These are phyloP conservation scores for Crambe crambe DNA, from an alignment of 37 sponge, comb jelly and placozoan genomes.

Conservation along the genomic window DNA sequence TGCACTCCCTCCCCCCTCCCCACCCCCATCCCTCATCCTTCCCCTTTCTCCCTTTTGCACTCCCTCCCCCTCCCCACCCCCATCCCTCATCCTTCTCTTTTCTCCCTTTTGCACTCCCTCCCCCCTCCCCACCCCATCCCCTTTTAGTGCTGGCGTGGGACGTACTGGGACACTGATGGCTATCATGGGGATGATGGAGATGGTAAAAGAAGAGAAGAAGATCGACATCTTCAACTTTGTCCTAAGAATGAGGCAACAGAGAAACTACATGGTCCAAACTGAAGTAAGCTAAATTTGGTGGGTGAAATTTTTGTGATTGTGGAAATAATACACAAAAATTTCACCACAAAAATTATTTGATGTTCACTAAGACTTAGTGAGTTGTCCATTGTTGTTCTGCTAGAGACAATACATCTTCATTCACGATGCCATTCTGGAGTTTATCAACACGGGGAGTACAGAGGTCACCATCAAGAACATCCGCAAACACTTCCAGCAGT, in stretches of 20 bases:
- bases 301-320: no score
- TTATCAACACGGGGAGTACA: conserved; percentile 53
- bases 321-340: no score
- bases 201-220: conserved; percentile 64
- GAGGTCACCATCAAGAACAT: conserved; percentile 43
- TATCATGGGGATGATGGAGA: conserved; percentile 63
- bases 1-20: background rate
- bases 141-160: conserved; percentile 84
- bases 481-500: conserved; percentile 14
- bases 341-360: background rate
- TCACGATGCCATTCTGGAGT: conserved; percentile 72
- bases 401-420: conserved; percentile 85
- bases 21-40: background rate
- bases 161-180: conserved; percentile 78
- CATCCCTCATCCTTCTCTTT: background rate
- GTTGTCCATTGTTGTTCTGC: background rate
- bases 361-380: background rate
- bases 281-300: conserved; percentile 76
- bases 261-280: conserved; percentile 89
- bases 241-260: conserved; percentile 55
- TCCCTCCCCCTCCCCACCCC: background rate
- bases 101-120: background rate
- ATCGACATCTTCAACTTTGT: conserved; percentile 78
- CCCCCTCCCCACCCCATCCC: conserved; percentile 14
- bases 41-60: background rate